Evolutionary conservation across 1,140 invertebrate genomes (phyloP).

Genomic region (Meloidogyne exigua): DNA sequence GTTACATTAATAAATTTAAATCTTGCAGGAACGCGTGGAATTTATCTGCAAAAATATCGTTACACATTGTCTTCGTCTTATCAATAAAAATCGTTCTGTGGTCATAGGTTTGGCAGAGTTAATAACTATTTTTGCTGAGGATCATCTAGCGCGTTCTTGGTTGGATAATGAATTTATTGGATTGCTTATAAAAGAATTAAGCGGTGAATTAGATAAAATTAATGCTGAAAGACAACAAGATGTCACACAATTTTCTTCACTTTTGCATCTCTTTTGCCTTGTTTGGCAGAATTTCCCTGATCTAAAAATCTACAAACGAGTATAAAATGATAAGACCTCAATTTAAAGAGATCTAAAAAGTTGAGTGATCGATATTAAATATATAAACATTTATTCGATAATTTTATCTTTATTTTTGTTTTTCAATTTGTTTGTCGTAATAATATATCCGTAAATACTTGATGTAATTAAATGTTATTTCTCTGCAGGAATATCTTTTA

Average conservation of each 20-base stretch:
- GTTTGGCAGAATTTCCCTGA: constrained; percentile 36
- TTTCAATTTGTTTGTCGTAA: neutral
- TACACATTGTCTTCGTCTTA: constrained; percentile 22
- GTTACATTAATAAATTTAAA: constrained; percentile 1
- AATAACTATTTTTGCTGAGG: constrained; percentile 33
- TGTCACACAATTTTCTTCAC: constrained; percentile 28
- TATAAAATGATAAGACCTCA: constrained; percentile 2
- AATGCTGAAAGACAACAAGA: neutral
- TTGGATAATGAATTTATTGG: constrained; percentile 32
- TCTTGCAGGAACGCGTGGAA: constrained; percentile 27
- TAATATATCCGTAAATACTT: neutral
- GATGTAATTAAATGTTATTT: neutral
- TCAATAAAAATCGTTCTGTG: constrained; percentile 23
- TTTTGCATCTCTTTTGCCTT: constrained; percentile 38
- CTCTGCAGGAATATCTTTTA: neutral
- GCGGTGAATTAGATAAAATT: constrained; percentile 26
- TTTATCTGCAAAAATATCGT: constrained; percentile 34
- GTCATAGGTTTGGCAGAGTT: constrained; percentile 32
- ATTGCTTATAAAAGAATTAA: constrained; percentile 19
- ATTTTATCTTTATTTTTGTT: constrained; percentile 2
- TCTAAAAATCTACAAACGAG: constrained; percentile 27
- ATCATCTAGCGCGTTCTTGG: constrained; percentile 29
- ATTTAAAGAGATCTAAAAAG: neutral
- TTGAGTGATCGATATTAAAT: neutral
- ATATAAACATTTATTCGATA: neutral